A percentile compares a stretch with the other conserved stretches of the same genome.
These are phyloP conservation scores for Philereme transversata DNA, from an alignment of 2,888 invertebrate species.

Conservation along the genomic window DNA sequence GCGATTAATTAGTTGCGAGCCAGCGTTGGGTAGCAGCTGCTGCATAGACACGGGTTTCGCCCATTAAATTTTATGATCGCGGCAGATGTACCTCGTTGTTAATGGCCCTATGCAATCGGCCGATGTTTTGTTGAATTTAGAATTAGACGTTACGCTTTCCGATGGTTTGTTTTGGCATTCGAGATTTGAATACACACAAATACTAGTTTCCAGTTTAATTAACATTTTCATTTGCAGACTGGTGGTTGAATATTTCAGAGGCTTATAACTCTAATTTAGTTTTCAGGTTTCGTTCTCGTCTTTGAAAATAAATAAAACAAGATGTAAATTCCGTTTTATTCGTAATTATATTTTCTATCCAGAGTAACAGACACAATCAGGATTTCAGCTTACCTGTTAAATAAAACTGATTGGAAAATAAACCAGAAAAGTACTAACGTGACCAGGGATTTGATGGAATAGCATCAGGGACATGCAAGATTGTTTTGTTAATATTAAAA, in stretches of 20 bases:
- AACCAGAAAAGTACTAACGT: too few relatives aligned
- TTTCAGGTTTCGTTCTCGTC: too few relatives aligned
- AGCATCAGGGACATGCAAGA: background rate
- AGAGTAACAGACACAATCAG: too few relatives aligned
- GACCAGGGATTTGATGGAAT: background rate
- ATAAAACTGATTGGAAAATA: too few relatives aligned
- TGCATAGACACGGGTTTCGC: conserved; percentile 58
- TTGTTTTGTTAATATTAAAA: background rate
- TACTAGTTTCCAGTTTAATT: too few relatives aligned
- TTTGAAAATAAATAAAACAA: too few relatives aligned
- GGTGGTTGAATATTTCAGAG: too few relatives aligned
- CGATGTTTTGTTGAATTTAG: conserved; percentile 44
- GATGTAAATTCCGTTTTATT: too few relatives aligned
- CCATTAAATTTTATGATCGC: conserved; percentile 76
- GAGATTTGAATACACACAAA: conserved; percentile 29
- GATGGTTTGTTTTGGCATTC: conserved; percentile 24
- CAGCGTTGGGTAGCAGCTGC: conserved; percentile 71
- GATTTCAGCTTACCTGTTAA: too few relatives aligned
- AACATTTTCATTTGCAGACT: too few relatives aligned
- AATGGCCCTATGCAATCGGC: conserved; percentile 55
- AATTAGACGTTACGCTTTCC: conserved; percentile 36
- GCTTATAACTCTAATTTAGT: too few relatives aligned
- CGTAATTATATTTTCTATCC: too few relatives aligned
- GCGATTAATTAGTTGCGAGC: conserved; percentile 75
- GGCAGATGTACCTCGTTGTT: conserved; percentile 66